Evolutionary conservation across 2,113 vertebrate genomes (phyloP), one percentile per base, ranked within the genome.

Genomic region (Bufo bufo): DNA sequence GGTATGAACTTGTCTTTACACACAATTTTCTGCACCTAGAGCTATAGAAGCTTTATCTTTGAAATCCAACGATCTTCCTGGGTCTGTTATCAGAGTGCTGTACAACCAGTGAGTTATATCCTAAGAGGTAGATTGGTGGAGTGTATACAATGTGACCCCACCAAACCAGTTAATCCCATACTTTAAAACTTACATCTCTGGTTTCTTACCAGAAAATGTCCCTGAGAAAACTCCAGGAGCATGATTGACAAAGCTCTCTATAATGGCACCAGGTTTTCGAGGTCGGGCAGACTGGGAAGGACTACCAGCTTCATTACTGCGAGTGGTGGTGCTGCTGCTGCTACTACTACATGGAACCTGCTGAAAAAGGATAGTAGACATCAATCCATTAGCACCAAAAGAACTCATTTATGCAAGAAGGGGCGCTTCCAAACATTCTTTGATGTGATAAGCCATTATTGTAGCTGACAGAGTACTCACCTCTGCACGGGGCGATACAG

Each of bases 181-280:
- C 33, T 33, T 33, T 33, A 33, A 33, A 33, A 33, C 33, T 33
- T 33, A 33, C 33, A 33, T 33, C 33, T 33, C 33, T 33, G 33
- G 33, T 33, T 33, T n/a, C 94, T 4, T 92, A 98, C 97, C 97
- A 91, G 97, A 99, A 94, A 99, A 99, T 63, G 97, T 99, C 94
- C 97, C 97, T 92, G 97, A 99, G 95, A 99, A 99, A 91, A 99
- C 97, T 90, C 97, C 97, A 4, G 97, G 97, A 88, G 97, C 97
- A 8, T 99, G 97, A 95, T 98, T 98, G 85, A 99, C 97, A 45
- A 99, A 99, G 94, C 97, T 98, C 93, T 99, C 97, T 20, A 99
- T 99, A 91, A 99, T 96, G 0, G 97, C 97, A 0, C 97, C 97
- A 0, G 97, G 97, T 90, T 98, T 98, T 74, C 97, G 97, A 92